Evolutionary conservation across 2,797 vertebrate species (phyloP).

Genomic region (Anolis apletophallus): DNA sequence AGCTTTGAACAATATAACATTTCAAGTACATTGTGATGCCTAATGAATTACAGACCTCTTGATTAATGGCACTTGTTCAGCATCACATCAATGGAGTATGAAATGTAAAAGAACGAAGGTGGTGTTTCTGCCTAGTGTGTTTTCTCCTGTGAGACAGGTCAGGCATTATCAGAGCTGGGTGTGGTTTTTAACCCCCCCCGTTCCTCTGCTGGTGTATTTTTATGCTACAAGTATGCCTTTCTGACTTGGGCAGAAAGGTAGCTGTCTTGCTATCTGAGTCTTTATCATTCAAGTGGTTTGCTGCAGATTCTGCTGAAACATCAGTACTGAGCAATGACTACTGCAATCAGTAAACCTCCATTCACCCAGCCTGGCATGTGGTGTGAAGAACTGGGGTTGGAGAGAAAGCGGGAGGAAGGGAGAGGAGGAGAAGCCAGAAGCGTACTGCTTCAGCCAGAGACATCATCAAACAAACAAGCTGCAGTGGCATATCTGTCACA

Average conservation of each 20-base stretch:
- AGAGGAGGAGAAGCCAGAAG: conserved; percentile 15
- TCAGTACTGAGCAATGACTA: conserved; percentile 15
- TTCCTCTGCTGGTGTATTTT: conserved; percentile 42
- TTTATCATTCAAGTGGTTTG: conserved; percentile 34
- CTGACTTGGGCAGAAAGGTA: conserved; percentile 37
- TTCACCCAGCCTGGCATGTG: background rate
- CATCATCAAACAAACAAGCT: conserved; percentile 43
- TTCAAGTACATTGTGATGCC: conserved; percentile 65
- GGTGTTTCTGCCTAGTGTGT: conserved; percentile 53
- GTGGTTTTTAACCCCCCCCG: conserved; percentile 39
- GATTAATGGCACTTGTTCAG: conserved; percentile 72
- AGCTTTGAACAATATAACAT: conserved; percentile 70
- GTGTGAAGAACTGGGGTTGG: rapidly evolving
- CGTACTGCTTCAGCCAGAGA: background rate
- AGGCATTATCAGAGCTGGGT: conserved; percentile 26
- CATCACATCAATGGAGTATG: conserved; percentile 62
- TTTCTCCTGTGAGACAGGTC: conserved; percentile 31
- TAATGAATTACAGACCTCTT: conserved; percentile 71
- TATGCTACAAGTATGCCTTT: conserved; percentile 41
- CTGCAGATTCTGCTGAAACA: conserved; percentile 15
- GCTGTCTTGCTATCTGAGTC: conserved; percentile 28
- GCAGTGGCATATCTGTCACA: conserved; percentile 46
- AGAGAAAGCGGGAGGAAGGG: background rate
- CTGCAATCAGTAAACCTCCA: conserved; percentile 23
- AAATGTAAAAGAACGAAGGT: conserved; percentile 43